Evolutionary conservation across 2,888 invertebrate genomes (phyloP).

Genomic region (Thera britannica): DNA sequence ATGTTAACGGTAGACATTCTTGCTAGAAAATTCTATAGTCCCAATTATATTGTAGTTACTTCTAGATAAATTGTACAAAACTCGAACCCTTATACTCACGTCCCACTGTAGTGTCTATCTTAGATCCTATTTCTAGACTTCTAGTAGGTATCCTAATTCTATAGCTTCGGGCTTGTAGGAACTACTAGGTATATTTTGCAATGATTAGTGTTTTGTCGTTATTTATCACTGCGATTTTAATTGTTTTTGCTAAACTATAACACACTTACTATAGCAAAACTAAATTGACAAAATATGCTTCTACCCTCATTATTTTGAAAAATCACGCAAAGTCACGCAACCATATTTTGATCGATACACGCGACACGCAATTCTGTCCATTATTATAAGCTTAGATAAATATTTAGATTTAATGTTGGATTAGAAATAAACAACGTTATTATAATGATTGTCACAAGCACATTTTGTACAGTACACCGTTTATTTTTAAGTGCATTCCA

Average conservation of each 20-base stretch:
- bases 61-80: slow-evolving; percentile 74
- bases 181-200: slow-evolving; percentile 11
- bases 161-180: slow-evolving; percentile 37
- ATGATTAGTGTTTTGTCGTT: slow-evolving; percentile 6
- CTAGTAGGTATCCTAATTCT: slow-evolving; percentile 42
- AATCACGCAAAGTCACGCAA: slow-evolving; percentile 50
- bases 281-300: not conserved
- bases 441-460: slow-evolving; percentile 64
- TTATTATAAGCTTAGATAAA: slow-evolving; percentile 66
- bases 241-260: not conserved
- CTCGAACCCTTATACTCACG: slow-evolving; percentile 81
- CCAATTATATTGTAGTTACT: slow-evolving; percentile 58
- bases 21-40: slow-evolving; percentile 67
- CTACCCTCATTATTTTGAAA: slow-evolving; percentile 16
- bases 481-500: slow-evolving; percentile 42
- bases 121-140: slow-evolving; percentile 51
- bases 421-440: slow-evolving; percentile 60
- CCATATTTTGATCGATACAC: slow-evolving; percentile 61
- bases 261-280: not conserved
- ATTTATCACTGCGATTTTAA: slow-evolving; percentile 5
- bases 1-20: slow-evolving; percentile 56
- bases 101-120: slow-evolving; percentile 73
- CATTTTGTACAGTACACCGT: slow-evolving; percentile 74
- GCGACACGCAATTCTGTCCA: slow-evolving; percentile 84
- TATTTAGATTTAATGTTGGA: slow-evolving; percentile 54